Conservation (phyloP, 2,113 vertebrate genomes). For the Callopanchax toddi region DNA sequence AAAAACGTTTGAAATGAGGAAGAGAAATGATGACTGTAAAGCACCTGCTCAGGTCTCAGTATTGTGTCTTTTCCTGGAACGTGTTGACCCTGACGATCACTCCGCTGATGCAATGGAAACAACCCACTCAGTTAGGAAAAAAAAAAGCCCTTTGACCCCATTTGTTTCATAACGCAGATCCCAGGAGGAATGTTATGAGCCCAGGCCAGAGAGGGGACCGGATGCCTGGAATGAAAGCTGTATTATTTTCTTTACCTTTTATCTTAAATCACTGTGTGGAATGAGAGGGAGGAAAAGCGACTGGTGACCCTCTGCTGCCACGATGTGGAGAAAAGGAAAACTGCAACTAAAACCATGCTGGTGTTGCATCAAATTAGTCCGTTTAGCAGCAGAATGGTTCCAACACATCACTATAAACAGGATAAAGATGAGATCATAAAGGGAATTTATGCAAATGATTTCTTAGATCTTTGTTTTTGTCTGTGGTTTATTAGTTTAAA, state of each 20-base stretch:
- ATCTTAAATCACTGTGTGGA: slow-evolving; percentile 25
- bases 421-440: too few relatives aligned
- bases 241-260: slow-evolving; percentile 22
- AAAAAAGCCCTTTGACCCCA: slow-evolving; percentile 30
- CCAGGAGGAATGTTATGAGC: slow-evolving; percentile 32
- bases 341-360: slow-evolving; percentile 8
- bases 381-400: too few relatives aligned
- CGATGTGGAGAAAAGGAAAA: slow-evolving; percentile 30
- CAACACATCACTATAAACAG: too few relatives aligned
- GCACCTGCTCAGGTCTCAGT: slow-evolving; percentile 38
- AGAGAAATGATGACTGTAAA: slow-evolving; percentile 28
- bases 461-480: too few relatives aligned
- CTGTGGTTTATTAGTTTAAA: too few relatives aligned
- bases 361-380: too few relatives aligned
- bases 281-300: neutral
- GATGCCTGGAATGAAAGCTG: slow-evolving; percentile 23
- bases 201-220: slow-evolving; percentile 3
- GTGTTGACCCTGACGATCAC: slow-evolving; percentile 18
- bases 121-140: slow-evolving; percentile 10
- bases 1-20: slow-evolving; percentile 5
- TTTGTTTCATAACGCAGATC: slow-evolving; percentile 37
- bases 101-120: slow-evolving; percentile 62
- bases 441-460: too few relatives aligned
- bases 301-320: slow-evolving; percentile 33
- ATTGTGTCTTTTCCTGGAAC: slow-evolving; percentile 50